Percentiles rank a stretch among this genome's conserved stretches.
phyloP scores from a whole-genome alignment of 2,113 vertebrate species.

The Megaceryle torquata region DNA sequence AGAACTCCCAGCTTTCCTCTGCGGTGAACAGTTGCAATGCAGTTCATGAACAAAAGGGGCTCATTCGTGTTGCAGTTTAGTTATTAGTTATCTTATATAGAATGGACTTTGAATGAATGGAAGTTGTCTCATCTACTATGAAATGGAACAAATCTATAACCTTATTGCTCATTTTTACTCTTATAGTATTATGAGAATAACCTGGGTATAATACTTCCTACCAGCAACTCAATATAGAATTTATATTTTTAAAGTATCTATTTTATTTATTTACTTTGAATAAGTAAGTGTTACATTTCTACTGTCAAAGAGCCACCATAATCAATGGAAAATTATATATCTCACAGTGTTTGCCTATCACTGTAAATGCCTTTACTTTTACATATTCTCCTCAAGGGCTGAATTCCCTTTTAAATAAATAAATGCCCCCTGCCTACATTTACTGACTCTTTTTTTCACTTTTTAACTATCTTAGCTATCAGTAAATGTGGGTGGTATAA shows the following conservation, averaged over 20 bases:
- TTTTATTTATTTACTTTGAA: neutral
- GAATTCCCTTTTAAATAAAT: neutral
- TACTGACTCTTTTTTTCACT: neutral
- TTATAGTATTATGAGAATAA: neutral
- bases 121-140: neutral
- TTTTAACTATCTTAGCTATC: neutral
- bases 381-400: neutral
- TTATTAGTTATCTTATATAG: neutral
- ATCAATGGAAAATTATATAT: neutral
- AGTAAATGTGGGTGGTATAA: neutral
- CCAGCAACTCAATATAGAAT: neutral
- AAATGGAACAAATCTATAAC: neutral
- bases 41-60: neutral
- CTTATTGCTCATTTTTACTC: neutral
- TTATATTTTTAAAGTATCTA: neutral
- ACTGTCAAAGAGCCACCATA: neutral
- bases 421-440: neutral
- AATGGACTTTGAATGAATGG: neutral
- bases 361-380: neutral
- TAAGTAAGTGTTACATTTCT: neutral
- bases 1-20: neutral
- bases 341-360: neutral
- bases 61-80: neutral
- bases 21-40: neutral
- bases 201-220: neutral